Conservation (phyloP, 2,888 invertebrate genomes). For the Hirtodrosophila alboralis region DNA sequence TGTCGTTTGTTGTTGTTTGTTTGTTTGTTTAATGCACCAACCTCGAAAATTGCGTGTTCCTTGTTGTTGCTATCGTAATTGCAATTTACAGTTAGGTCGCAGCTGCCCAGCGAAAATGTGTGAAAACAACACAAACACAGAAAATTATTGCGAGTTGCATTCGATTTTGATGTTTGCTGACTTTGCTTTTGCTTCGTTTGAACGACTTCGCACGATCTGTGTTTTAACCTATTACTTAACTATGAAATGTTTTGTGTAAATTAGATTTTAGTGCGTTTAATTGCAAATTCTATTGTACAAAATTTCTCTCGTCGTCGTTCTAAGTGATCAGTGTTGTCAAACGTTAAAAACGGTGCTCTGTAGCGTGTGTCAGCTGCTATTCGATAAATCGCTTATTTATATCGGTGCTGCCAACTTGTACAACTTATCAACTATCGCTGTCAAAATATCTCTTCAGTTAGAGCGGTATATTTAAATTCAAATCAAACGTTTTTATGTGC, state of each 20-base stretch:
- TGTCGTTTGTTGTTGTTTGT: constrained; percentile 6
- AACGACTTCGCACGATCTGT: neutral
- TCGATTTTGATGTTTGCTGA: constrained; percentile 21
- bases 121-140: constrained; percentile 49
- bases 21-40: constrained; percentile 27
- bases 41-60: constrained; percentile 39
- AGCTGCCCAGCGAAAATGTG: constrained; percentile 46
- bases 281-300: constrained; percentile 40
- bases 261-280: constrained; percentile 29
- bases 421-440: too few species aligned
- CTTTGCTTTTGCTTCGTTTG: neutral
- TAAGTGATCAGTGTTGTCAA: constrained; percentile 35
- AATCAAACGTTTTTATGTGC: neutral
- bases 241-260: constrained; percentile 4
- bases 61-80: constrained; percentile 39
- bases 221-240: neutral
- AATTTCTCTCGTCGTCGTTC: constrained; percentile 56
- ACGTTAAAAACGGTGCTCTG: constrained; percentile 16
- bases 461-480: neutral
- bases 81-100: constrained; percentile 53
- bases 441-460: neutral
- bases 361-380: constrained; percentile 3
- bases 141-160: constrained; percentile 42
- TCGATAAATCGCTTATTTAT: constrained; percentile 1
- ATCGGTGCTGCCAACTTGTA: constrained; percentile 36